A percentile compares a stretch with the other conserved stretches of the same genome.
Conservation (phyloP, 2,888 invertebrate species). For the Hipparchia sbordonii region DNA sequence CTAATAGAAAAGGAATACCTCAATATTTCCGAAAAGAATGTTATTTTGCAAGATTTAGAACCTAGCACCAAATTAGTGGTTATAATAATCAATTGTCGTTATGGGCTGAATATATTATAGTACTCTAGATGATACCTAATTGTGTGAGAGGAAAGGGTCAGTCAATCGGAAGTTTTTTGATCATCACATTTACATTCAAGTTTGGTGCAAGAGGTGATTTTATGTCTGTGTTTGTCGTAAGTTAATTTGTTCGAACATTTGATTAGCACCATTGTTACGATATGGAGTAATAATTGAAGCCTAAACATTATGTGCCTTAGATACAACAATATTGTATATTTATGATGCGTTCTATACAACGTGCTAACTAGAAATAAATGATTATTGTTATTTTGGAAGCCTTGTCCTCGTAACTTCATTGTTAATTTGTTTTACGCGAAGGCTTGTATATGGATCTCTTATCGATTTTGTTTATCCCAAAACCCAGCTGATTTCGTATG, state of each 20-base stretch:
- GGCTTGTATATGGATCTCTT: conserved; percentile 63
- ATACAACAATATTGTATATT: conserved; percentile 84
- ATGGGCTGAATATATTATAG: neutral
- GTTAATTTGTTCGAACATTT: conserved; percentile 55
- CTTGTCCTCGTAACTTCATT: conserved; percentile 67
- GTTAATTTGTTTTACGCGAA: conserved; percentile 71
- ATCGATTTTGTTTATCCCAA: conserved; percentile 48
- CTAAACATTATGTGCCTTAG: conserved; percentile 84
- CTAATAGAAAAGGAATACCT: neutral
- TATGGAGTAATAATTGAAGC: conserved; percentile 81
- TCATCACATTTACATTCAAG: neutral
- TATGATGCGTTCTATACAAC: conserved; percentile 83
- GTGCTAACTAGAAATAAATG: conserved; percentile 81
- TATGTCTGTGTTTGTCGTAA: conserved; percentile 57
- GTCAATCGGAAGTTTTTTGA: neutral
- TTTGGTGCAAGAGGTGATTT: neutral
- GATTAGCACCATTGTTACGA: conserved; percentile 78
- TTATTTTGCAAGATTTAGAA: neutral
- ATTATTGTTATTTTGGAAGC: conserved; percentile 77
- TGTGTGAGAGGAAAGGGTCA: neutral
- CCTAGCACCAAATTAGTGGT: neutral
- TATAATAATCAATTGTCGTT: neutral
- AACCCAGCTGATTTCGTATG: conserved; percentile 3
- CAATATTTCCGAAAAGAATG: neutral
- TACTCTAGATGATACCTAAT: neutral